Base-by-base conservation (phyloP, 2,113 vertebrate genomes). In the Petaurus breviceps region DNA sequence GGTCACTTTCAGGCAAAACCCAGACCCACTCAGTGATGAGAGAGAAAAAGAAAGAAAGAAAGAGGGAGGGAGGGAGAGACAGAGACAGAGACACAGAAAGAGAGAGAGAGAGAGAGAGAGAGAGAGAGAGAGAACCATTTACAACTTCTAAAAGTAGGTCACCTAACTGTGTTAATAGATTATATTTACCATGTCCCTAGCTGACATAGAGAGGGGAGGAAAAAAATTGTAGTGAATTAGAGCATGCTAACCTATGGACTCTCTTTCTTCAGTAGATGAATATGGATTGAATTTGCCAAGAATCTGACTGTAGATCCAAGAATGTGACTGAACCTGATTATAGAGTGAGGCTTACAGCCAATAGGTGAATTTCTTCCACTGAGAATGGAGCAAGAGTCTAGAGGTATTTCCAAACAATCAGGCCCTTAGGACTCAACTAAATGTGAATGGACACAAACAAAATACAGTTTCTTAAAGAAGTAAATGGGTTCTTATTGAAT, bases 181-280 rank as follows among this genome's bases (percentile, higher is more conserved):
- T 96, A 93, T 90, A 97, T 84, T 94, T 94, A 54, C 51, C 55
- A 51, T 97, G 96, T 97, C 95, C 96, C 94, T 96, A 97, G 84
- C 93, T 93, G 96, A 95, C 96, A 97, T 95, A 98, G 94, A 96
- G 9, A 23, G 1, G 8, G 14, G 25, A 92, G 8, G 9, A 25
- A 91, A 91, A 94, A 93, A 97, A 97, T 96, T 97, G 98, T 97
- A 98, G 98, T 51, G 97, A 99, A 98, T 98, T 94, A 98, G 98
- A 98, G 98, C 97, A 95, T 98, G 97, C 96, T 98, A 95, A 95
- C 95, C 97, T 97, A 57, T 98, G 96, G 92, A 98, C 95, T 97
- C 94, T 97, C 94, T 97, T 95, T 96, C 96, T 97, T 95, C 91
- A 94, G 26, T 97, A 94, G 95, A 96, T 98, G 98, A 97, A 97